Evolutionary conservation across 2,888 invertebrate species (phyloP).

Genomic region (Drosophila siamana): DNA sequence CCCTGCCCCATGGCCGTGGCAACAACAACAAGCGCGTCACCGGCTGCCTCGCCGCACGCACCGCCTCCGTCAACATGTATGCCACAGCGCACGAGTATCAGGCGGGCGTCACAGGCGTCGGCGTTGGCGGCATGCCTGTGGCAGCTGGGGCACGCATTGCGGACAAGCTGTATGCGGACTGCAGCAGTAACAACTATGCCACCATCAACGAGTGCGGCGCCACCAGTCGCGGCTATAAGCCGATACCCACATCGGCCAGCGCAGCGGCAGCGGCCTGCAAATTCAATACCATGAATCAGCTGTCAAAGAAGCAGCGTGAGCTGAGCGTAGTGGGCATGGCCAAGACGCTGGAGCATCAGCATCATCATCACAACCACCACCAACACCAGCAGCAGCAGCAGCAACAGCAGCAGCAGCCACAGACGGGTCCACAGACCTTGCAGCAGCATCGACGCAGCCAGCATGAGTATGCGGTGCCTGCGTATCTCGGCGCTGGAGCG

Average conservation of each 20-base stretch:
- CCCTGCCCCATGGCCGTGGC: slow-evolving; percentile 86
- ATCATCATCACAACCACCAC: slow-evolving; percentile 60
- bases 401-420: slow-evolving; percentile 68
- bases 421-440: slow-evolving; percentile 6
- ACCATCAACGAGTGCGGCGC: slow-evolving; percentile 84
- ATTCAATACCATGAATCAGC: slow-evolving; percentile 83
- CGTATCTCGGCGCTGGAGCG: slow-evolving; percentile 68
- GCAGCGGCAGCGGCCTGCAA: slow-evolving; percentile 83
- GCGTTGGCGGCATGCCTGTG: slow-evolving; percentile 30
- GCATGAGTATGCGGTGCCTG: slow-evolving; percentile 85
- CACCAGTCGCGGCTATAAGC: slow-evolving; percentile 81
- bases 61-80: slow-evolving; percentile 86
- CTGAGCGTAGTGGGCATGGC: slow-evolving; percentile 63
- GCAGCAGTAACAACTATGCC: slow-evolving; percentile 84
- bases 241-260: slow-evolving; percentile 76
- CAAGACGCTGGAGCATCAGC: slow-evolving; percentile 82
- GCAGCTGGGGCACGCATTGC: slow-evolving; percentile 58
- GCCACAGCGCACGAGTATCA: slow-evolving; percentile 56
- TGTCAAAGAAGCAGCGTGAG: slow-evolving; percentile 73
- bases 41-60: too few species aligned
- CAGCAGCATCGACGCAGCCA: slow-evolving; percentile 79
- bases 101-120: slow-evolving; percentile 13
- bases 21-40: slow-evolving; percentile 82
- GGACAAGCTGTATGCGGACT: slow-evolving; percentile 82
- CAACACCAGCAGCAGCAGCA: slow-evolving; percentile 65